phyloP scores from a whole-genome alignment of 2,888 invertebrate species.

The Pterostichus niger region DNA sequence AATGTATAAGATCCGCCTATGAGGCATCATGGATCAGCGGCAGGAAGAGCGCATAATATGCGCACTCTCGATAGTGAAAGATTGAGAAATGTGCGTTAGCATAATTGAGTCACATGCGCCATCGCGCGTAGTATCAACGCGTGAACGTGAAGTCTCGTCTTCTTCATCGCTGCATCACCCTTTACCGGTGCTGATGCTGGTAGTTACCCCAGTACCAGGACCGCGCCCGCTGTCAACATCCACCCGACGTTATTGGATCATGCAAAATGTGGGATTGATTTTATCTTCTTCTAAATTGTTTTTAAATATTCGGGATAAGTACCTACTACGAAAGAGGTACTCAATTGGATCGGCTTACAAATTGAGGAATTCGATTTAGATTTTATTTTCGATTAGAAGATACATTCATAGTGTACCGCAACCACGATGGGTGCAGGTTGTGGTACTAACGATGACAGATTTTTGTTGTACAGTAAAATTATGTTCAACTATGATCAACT shows the following conservation, averaged over 20 bases:
- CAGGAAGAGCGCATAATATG: constrained; percentile 68
- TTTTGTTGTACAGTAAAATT: background rate
- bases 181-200: constrained; percentile 1
- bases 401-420: background rate
- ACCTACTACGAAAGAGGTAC: background rate
- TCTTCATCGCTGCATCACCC: constrained; percentile 42
- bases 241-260: constrained; percentile 52
- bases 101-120: constrained; percentile 73
- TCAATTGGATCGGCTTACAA: too few species aligned
- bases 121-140: constrained; percentile 70
- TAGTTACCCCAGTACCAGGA: background rate
- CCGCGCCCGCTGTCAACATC: constrained; percentile 26
- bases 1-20: constrained; percentile 1
- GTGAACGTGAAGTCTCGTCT: constrained; percentile 30
- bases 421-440: too few species aligned
- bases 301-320: constrained; percentile 22
- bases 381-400: background rate
- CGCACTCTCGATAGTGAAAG: constrained; percentile 69
- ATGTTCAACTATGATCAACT: background rate
- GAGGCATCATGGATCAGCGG: background rate
- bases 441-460: background rate
- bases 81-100: constrained; percentile 74
- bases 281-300: constrained; percentile 40
- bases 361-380: background rate
- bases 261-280: constrained; percentile 60